Evolutionary conservation across 2,113 vertebrate genomes (phyloP).

Genomic region (Syngnathus typhle): DNA sequence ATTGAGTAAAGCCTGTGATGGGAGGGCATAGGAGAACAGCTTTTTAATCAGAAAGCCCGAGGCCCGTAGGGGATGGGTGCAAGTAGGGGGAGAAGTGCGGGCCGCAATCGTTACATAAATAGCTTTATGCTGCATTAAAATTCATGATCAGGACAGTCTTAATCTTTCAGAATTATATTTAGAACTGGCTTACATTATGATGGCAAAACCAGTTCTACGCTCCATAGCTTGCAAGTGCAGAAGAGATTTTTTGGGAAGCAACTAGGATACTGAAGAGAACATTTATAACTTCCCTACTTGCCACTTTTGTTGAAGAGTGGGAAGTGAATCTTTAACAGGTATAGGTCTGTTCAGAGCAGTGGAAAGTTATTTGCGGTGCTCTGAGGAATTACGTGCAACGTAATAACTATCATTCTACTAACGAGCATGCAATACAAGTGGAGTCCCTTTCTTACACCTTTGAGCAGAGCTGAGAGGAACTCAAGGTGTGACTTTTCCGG

Average conservation of each 20-base stretch:
- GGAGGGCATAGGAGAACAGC: slow-evolving; percentile 22
- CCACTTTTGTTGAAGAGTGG: slow-evolving; percentile 10
- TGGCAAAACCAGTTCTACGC: slow-evolving; percentile 35
- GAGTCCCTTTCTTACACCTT: slow-evolving; percentile 44
- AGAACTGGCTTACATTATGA: slow-evolving; percentile 51
- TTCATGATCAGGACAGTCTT: slow-evolving; percentile 41
- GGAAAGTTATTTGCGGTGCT: neutral
- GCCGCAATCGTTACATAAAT: slow-evolving; percentile 54
- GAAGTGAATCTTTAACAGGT: slow-evolving; percentile 8
- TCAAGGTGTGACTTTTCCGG: slow-evolving; percentile 23
- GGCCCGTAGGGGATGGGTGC: slow-evolving; percentile 10
- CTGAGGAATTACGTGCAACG: neutral
- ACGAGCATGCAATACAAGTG: neutral
- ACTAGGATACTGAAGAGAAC: slow-evolving; percentile 10
- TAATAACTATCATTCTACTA: too few species aligned
- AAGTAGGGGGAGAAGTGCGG: neutral
- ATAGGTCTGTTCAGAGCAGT: neutral
- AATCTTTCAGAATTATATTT: slow-evolving; percentile 57
- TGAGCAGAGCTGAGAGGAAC: slow-evolving; percentile 16
- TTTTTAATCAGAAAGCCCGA: slow-evolving; percentile 51
- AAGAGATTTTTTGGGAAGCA: slow-evolving; percentile 26
- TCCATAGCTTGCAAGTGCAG: slow-evolving; percentile 3
- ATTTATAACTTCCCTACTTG: slow-evolving; percentile 4
- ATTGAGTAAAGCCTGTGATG: slow-evolving; percentile 31
- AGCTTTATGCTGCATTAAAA: slow-evolving; percentile 48